These are phyloP conservation scores for Grallaria varia DNA, from an alignment of 2,113 vertebrate species.

Conservation along the genomic window DNA sequence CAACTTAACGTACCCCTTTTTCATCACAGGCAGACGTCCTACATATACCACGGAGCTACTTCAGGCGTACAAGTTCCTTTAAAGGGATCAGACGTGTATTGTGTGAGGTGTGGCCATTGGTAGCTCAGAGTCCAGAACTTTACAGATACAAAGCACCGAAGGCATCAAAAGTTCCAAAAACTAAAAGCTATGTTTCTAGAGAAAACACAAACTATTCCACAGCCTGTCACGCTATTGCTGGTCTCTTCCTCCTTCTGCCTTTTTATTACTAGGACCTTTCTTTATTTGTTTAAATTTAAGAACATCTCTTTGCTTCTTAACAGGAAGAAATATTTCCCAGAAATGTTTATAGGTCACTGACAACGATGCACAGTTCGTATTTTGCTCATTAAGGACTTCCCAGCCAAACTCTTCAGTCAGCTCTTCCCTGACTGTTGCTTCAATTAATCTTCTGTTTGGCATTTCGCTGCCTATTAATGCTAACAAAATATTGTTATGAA, in stretches of 20 bases:
- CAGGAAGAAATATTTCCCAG: not conserved
- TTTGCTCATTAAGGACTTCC: conserved; percentile 12
- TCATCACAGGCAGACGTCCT: not conserved
- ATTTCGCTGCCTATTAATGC: not conserved
- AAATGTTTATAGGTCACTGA: not conserved
- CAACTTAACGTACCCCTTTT: not conserved
- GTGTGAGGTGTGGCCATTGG: not conserved
- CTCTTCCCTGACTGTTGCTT: not conserved
- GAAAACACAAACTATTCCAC: not conserved
- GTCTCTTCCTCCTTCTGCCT: not conserved
- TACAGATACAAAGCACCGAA: not conserved
- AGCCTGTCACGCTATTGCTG: not conserved
- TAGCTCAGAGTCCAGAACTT: not conserved
- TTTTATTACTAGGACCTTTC: not conserved
- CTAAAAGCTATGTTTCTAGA: not conserved
- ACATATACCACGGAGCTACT: not conserved
- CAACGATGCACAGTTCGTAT: not conserved
- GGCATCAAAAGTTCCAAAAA: not conserved
- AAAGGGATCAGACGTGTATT: not conserved
- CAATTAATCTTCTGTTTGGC: conserved; percentile 27
- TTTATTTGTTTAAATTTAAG: not conserved
- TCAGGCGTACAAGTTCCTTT: not conserved
- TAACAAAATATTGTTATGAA: conserved; percentile 19
- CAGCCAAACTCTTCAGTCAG: not conserved
- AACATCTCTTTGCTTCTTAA: not conserved